Percentiles rank a stretch among this genome's conserved stretches.
Evolutionary conservation across 2,797 vertebrate species (phyloP).

Genomic region (Aythya fuligula): DNA sequence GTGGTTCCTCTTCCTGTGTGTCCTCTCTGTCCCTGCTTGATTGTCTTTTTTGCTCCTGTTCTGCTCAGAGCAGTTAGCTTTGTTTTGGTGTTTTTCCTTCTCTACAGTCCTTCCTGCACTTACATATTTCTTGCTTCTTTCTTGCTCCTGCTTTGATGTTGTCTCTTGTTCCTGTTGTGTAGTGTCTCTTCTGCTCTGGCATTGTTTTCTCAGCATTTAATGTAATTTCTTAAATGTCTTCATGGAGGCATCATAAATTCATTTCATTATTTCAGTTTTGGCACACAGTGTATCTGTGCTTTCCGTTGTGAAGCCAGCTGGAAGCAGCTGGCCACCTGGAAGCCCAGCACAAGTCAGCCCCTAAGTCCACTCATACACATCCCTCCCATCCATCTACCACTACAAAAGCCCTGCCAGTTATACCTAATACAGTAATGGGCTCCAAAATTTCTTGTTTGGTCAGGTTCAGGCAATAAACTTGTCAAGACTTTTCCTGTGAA

Average conservation of each 20-base stretch:
- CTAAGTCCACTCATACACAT: not conserved
- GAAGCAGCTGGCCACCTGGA: not conserved
- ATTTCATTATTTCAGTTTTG: not conserved
- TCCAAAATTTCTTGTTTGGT: not conserved
- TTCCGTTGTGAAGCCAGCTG: not conserved
- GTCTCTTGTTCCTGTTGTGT: not conserved
- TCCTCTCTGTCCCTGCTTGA: not conserved
- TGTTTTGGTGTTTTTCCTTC: not conserved
- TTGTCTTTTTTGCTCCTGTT: not conserved
- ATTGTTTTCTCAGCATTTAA: not conserved
- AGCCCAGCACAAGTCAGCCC: not conserved
- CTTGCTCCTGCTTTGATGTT: no score
- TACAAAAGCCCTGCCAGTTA: not conserved
- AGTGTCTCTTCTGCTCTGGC: not conserved
- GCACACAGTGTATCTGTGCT: rapidly evolving
- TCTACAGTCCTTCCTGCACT: not conserved
- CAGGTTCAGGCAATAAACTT: not conserved
- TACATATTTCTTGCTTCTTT: not conserved
- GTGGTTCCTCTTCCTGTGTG: not conserved
- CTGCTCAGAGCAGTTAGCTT: not conserved
- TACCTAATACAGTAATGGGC: not conserved
- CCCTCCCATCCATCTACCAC: not conserved
- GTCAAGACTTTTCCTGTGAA: not conserved
- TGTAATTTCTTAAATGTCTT: not conserved
- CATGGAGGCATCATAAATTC: not conserved